Percentiles rank a stretch among this genome's conserved stretches.
These are phyloP conservation scores for Spinibarbus caldwelli DNA, from an alignment of 2,797 vertebrate species.

Conservation along the genomic window DNA sequence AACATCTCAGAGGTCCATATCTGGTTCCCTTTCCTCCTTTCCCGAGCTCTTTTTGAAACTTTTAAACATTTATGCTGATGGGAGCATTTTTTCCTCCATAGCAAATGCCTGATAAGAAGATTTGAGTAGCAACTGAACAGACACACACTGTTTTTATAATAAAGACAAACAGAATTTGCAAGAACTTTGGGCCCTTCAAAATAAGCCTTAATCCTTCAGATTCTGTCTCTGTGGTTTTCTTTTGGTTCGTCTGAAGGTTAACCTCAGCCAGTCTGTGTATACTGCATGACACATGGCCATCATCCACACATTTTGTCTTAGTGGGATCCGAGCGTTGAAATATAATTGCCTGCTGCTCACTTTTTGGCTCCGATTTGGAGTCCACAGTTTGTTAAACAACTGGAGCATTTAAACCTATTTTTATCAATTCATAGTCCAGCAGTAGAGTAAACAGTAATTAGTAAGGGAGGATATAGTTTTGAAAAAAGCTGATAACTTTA, in stretches of 20 bases:
- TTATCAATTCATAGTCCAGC: slow-evolving; percentile 5
- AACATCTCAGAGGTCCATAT: slow-evolving; percentile 44
- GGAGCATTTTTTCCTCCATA: slow-evolving; percentile 8
- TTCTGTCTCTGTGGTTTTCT: slow-evolving; percentile 2
- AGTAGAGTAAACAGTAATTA: slow-evolving; percentile 1
- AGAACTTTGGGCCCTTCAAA: neutral
- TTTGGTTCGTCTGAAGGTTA: slow-evolving; percentile 31
- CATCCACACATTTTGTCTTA: slow-evolving; percentile 34
- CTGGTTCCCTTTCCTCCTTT: slow-evolving; percentile 38
- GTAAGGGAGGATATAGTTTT: neutral
- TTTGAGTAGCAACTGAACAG: slow-evolving; percentile 29
- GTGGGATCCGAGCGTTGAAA: slow-evolving; percentile 41
- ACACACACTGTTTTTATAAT: slow-evolving; percentile 26
- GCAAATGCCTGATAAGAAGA: slow-evolving; percentile 23
- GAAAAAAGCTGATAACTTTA: neutral
- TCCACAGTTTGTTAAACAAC: slow-evolving; percentile 22
- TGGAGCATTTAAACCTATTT: slow-evolving; percentile 12
- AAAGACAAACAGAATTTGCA: slow-evolving; percentile 37
- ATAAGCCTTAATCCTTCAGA: neutral
- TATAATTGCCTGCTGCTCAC: slow-evolving; percentile 33
- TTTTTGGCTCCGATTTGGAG: slow-evolving; percentile 13
- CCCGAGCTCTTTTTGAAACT: slow-evolving; percentile 15
- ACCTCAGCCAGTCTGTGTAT: neutral
- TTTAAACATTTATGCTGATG: slow-evolving; percentile 41
- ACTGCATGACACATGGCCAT: slow-evolving; percentile 16